Percentiles rank a stretch among this genome's conserved stretches.
Conservation (phyloP, 1,140 invertebrate genomes). For the Neomicropteryx cornuta region DNA sequence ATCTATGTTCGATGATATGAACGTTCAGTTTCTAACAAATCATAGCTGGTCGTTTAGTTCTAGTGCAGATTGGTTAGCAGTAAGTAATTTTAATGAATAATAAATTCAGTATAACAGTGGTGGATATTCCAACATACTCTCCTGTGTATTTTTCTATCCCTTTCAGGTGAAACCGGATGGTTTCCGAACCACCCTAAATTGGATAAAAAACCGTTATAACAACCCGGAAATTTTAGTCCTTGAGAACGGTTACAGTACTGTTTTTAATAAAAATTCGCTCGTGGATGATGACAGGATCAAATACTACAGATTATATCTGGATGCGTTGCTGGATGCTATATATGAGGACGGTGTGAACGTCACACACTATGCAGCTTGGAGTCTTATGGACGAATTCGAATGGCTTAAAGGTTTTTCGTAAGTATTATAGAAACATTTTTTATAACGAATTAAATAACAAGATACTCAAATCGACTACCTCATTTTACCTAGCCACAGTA, state of each 20-base stretch:
- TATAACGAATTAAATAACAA: too few species aligned
- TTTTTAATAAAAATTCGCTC: constrained; percentile 33
- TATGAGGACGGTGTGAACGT: constrained; percentile 24
- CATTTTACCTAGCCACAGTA: too few species aligned
- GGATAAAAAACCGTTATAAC: constrained; percentile 47
- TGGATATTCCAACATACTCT: too few species aligned
- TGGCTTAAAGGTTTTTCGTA: constrained; percentile 36
- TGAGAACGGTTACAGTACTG: constrained; percentile 60
- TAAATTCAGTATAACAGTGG: too few species aligned
- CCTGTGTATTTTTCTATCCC: too few species aligned
- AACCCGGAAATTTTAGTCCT: constrained; percentile 51
- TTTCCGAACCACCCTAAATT: constrained; percentile 51
- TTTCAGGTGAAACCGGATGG: constrained; percentile 52
- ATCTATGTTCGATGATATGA: too few species aligned
- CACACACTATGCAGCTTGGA: constrained; percentile 44
- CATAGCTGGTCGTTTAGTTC: too few species aligned
- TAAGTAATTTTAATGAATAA: too few species aligned
- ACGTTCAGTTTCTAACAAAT: too few species aligned
- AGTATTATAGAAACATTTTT: too few species aligned
- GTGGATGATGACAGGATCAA: constrained; percentile 38
- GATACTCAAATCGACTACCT: too few species aligned
- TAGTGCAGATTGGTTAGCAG: too few species aligned
- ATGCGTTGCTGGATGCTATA: constrained; percentile 29
- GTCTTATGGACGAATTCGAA: constrained; percentile 50
- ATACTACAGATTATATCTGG: constrained; percentile 51